These are phyloP conservation scores for Prionailurus viverrinus DNA, from an alignment of 2,113 vertebrate genomes.

Conservation along the genomic window DNA sequence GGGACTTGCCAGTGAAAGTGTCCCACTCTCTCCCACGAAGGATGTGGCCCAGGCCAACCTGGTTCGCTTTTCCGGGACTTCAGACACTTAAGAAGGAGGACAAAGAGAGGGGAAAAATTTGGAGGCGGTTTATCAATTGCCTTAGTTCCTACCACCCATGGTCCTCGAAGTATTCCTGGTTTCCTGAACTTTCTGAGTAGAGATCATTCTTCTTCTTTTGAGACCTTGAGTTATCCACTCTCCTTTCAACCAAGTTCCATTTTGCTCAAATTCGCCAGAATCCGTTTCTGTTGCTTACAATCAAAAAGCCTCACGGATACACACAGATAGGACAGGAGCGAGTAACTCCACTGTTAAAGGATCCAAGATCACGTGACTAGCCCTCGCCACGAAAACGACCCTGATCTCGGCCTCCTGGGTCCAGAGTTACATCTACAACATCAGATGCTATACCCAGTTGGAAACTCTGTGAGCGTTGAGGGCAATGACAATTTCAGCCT, in stretches of 20 bases:
- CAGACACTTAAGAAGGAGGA: background rate
- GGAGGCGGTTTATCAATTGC: background rate
- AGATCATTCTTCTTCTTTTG: background rate
- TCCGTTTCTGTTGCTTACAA: constrained; percentile 19
- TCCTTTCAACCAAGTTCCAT: background rate
- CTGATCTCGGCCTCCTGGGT: background rate
- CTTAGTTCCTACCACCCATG: background rate
- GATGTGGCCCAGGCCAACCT: background rate
- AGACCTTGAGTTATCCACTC: background rate
- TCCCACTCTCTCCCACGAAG: background rate
- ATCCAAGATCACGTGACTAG: background rate
- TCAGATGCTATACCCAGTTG: accelerated
- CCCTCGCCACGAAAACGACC: background rate
- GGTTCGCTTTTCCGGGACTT: background rate
- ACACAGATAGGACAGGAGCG: background rate
- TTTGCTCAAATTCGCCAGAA: constrained; percentile 11
- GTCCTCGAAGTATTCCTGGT: background rate
- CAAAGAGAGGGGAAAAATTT: background rate
- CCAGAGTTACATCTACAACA: background rate
- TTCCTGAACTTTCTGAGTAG: background rate
- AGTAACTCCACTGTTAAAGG: background rate
- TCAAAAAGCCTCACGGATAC: background rate
- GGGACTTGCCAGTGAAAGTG: background rate
- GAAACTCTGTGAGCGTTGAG: background rate
- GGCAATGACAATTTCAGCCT: background rate